Evolutionary conservation across 1,140 invertebrate genomes (phyloP).

Genomic region (Camponotus floridanus): DNA sequence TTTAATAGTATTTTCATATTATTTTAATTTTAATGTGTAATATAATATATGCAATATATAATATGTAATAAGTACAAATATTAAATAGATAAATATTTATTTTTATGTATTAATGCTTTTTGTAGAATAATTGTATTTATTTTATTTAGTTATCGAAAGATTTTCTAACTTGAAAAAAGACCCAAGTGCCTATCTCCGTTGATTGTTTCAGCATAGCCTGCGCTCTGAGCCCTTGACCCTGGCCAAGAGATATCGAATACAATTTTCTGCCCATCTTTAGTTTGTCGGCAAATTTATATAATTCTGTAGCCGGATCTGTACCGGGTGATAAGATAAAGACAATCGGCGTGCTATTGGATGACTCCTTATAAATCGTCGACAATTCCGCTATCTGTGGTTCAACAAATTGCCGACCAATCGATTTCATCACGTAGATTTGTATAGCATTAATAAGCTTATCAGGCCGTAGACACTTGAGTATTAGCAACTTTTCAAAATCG

Average conservation of each 20-base stretch:
- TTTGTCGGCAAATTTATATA: constrained; percentile 89
- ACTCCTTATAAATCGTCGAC: constrained; percentile 88
- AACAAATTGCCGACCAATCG: constrained; percentile 88
- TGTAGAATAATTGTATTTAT: not conserved
- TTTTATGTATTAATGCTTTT: not conserved
- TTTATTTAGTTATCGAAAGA: not conserved
- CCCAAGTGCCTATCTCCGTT: constrained; percentile 88
- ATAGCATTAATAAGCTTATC: constrained; percentile 92
- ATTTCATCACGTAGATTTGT: constrained; percentile 88
- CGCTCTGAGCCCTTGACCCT: constrained; percentile 90
- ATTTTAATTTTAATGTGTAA: too few relatives aligned
- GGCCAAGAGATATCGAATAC: constrained; percentile 90
- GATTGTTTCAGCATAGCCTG: constrained; percentile 88
- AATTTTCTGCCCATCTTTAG: constrained; percentile 87
- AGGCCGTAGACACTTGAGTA: constrained; percentile 91
- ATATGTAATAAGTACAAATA: too few relatives aligned
- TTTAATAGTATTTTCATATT: too few relatives aligned
- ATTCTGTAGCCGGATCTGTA: constrained; percentile 89
- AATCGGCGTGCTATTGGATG: constrained; percentile 88
- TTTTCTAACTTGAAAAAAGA: constrained; percentile 87
- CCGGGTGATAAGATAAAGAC: constrained; percentile 91
- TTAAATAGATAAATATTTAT: not conserved
- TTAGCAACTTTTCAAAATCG: constrained; percentile 90
- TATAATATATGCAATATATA: too few relatives aligned
- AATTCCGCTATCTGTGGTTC: constrained; percentile 90